These are phyloP conservation scores for Drosophila affinis DNA, from an alignment of 2,888 invertebrate genomes.

Conservation along the genomic window DNA sequence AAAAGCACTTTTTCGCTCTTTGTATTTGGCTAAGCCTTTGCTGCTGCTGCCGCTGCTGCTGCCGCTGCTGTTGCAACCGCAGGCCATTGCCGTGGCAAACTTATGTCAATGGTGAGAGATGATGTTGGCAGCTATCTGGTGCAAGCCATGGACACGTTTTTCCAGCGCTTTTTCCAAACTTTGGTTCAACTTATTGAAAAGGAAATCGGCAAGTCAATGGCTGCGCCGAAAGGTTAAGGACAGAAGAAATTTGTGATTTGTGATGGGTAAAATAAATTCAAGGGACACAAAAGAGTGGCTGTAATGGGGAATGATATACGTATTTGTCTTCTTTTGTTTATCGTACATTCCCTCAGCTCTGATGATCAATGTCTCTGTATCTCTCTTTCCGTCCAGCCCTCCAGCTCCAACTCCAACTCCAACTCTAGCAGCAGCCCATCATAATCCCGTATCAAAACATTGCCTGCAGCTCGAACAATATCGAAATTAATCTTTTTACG, in stretches of 20 bases:
- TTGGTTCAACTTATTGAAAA: conserved; percentile 57
- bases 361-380: conserved; percentile 9
- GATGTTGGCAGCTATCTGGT: conserved; percentile 63
- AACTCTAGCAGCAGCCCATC: background rate
- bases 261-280: background rate
- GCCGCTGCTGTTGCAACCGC: conserved; percentile 29
- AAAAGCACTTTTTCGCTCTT: conserved; percentile 19
- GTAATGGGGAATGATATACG: too few relatives aligned
- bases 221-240: conserved; percentile 69
- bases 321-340: conserved; percentile 11
- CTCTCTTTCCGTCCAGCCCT: conserved; percentile 2
- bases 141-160: conserved; percentile 66
- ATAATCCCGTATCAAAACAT: conserved; percentile 30
- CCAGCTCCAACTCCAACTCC: background rate
- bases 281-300: background rate
- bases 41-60: background rate
- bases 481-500: conserved; percentile 51
- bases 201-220: conserved; percentile 53
- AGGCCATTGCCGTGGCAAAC: conserved; percentile 61
- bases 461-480: conserved; percentile 24
- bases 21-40: conserved; percentile 20
- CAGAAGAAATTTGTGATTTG: conserved; percentile 23
- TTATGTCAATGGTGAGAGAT: conserved; percentile 68
- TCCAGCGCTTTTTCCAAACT: conserved; percentile 40
- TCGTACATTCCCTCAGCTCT: background rate